phyloP scores from a whole-genome alignment of 2,113 vertebrate genomes.

The Ginglymostoma cirratum region DNA sequence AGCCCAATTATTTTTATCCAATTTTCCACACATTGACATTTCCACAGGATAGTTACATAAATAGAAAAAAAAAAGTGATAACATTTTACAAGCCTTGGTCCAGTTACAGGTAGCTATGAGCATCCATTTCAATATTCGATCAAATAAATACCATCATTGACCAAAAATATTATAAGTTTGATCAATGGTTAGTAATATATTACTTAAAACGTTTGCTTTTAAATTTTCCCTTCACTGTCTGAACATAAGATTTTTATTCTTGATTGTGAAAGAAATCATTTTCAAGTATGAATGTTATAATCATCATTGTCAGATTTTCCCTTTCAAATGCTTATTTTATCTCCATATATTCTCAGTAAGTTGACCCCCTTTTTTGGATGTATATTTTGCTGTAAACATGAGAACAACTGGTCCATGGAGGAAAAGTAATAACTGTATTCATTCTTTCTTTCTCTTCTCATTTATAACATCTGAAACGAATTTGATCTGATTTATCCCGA shows the following conservation, averaged over 20 bases:
- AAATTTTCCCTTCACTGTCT: neutral
- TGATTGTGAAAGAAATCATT: neutral
- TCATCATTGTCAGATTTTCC: neutral
- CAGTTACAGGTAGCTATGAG: neutral
- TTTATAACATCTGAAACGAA: neutral
- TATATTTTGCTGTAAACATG: neutral
- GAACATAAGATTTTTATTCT: neutral
- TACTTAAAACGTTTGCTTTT: neutral
- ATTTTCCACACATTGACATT: neutral
- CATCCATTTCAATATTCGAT: neutral
- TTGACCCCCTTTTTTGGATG: neutral
- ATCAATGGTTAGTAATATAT: neutral
- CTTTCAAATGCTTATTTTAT: neutral
- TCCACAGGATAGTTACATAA: neutral
- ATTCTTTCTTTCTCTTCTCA: neutral
- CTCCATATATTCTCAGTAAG: neutral
- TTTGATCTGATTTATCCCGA: neutral
- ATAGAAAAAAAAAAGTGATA: neutral
- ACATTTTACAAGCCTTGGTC: neutral
- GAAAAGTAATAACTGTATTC: neutral
- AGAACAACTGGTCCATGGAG: neutral
- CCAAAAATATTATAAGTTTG: neutral
- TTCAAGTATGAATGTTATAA: neutral
- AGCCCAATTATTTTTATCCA: slow-evolving; percentile 22
- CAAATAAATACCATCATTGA: neutral